Evolutionary conservation across 2,888 invertebrate species (phyloP), one percentile per base, ranked within the genome.

Genomic region (Pristionchus entomophagus): DNA sequence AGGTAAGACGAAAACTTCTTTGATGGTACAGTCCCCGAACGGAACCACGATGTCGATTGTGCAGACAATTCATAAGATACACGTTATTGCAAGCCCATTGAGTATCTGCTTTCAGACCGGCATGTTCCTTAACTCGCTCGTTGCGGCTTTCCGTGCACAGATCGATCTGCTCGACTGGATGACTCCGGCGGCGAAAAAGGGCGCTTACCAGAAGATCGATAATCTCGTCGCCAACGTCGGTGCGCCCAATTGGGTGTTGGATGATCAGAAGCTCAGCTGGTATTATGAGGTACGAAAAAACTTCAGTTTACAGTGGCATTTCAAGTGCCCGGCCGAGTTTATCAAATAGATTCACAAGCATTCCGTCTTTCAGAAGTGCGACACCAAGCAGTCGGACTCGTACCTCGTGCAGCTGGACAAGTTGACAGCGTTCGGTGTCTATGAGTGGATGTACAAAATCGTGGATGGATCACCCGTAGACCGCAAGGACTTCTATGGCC

Each of bases 161-260:
- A 56, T 83, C n/a, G 83, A 83, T 35, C 32, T 41, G 17, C 62
- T 83, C 26, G 38, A 56, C 62, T 83, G 83, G 83, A 92, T 92
- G 92, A 86, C 88, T 6, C 29, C 65, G 0, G 86, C 88, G 51
- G 89, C 91, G 5, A 92, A 92, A 86, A 86, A 86, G 38, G 90
- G 90, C 41, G 92, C 92, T 12, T 91, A 90, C 87, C 82, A 83
- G 83, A 92, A 92, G 86, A 91, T 92, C 65, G 89, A 90, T 81
- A 89, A 91, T 56, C 89, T 92, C 12, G 89, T 90, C 45, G 89
- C 89, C 78, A 92, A 92, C 88, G 89, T 92, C 62, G 92, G 90
- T 41, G 92, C 89, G 77, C 92, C 92, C 3, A 90, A 90, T 78
- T 91, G 87, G 86, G 88, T 92, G 80, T 85, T 88, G 17, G 89